Evolutionary conservation across 1,140 invertebrate species (phyloP), one percentile per base, ranked within the genome.

Genomic region (Hyposmocoma kahamanoa): DNA sequence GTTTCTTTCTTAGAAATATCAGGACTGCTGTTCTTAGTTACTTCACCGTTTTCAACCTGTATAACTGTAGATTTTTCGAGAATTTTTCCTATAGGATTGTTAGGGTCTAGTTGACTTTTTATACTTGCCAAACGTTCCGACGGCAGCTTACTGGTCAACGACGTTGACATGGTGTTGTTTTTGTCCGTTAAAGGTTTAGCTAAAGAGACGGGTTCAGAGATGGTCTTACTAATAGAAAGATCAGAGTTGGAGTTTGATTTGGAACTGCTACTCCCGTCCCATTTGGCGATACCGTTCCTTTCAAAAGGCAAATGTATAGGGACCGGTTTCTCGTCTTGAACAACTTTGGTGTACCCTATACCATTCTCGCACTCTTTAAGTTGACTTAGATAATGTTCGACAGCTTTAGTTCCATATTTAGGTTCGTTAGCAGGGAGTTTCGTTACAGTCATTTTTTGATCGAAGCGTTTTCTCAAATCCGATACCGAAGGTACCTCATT

Each of bases 381-480:
- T 38, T 83, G 75, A 39, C 65, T 85, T 26, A 86, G 59, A 47
- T 84, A 86, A 13, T 84, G 82, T 47, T 86, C 84, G 13, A 80
- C 71, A 0, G 68, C 64, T 6, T 67, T 70, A 47, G 72, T 75
- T 10, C 72, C 43, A 18, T 72, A 72, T 42, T 68, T 65, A 1
- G 71, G 50, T 3, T 87, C 80, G 43, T 83, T 78, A 1, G 79
- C 60, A 3, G 82, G 84, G 18, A 86, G 57, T 53, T 83, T 83
- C 5, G 84, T 86, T n/a, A 84, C 83, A 0, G 86, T 71, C 83
- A 87, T 87, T 66, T 86, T 87, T 8, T 69, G 53, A 54, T 87
- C 88, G 63, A 89, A 89, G 42, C 82, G 77, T 55, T 86, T 87
- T 21, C 88, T 72, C 49, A 89, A 87, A 42, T 89, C 88, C 1